Evolutionary conservation across 1,140 invertebrate genomes (phyloP).

Genomic region (Hesperophylax magnus): DNA sequence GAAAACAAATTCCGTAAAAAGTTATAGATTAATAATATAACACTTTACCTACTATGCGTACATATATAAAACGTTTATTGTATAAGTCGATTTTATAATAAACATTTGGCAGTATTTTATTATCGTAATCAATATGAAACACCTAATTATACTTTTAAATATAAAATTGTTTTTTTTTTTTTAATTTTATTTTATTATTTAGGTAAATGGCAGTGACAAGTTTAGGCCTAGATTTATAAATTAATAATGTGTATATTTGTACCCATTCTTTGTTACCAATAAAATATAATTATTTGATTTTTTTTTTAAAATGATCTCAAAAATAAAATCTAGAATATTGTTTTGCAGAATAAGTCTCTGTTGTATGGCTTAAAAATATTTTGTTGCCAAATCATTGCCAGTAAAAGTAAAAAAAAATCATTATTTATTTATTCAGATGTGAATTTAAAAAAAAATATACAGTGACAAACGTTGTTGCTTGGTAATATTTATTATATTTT

Average conservation of each 20-base stretch:
- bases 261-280: slow-evolving; percentile 12
- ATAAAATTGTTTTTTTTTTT: not conserved
- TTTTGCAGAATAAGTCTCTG: not conserved
- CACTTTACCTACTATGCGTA: too few relatives aligned
- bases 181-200: not conserved
- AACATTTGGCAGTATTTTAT: slow-evolving; percentile 10
- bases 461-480: too few relatives aligned
- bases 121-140: not conserved
- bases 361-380: not conserved
- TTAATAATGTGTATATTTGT: not conserved
- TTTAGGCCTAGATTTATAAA: not conserved
- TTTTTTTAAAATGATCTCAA: too few relatives aligned
- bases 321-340: not conserved
- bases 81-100: not conserved
- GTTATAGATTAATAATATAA: too few relatives aligned
- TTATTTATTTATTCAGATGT: too few relatives aligned
- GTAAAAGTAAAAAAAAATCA: too few relatives aligned
- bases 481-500: too few relatives aligned
- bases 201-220: slow-evolving; percentile 17
- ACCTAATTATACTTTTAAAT: not conserved
- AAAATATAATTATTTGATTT: not conserved
- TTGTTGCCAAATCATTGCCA: not conserved
- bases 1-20: too few relatives aligned
- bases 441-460: too few relatives aligned
- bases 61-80: too few relatives aligned